Base-by-base conservation (phyloP, 2,888 invertebrate genomes). In the Drosophila pseudotalamancana region DNA sequence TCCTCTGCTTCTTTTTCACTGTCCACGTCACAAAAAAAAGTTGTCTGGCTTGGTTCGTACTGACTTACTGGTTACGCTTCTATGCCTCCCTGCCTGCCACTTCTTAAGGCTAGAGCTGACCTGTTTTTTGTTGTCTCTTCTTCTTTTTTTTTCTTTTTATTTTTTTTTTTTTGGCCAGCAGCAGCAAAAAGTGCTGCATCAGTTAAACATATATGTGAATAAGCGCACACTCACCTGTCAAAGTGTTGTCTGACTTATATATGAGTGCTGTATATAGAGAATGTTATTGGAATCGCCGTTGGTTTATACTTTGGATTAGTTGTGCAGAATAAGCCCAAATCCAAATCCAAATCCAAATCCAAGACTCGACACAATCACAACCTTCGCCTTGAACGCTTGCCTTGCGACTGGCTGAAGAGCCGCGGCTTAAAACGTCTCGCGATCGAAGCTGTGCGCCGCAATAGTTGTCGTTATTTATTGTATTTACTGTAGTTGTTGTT, bases 341-440 rank as follows among this genome's bases (percentile, higher is more conserved):
- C 29, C 35, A 45, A 48, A 55, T 16, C 16, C 23, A 48, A 43
- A 23, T 14, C 27, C 27, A 27, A 23, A 29, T 29, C 43, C 29
- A 29, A 32, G 39, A 46, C 49, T 27, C 37, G 23, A 46, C 59
- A 54, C 50, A 55, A 65, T 50, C 56, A 84, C 89, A 90, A 90
- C 90, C 90, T 90, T 90, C 88, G 88, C 86, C 87, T 89, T 85
- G 89, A 83, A 89, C 88, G 89, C 72, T 76, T 80, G 80, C 72
- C 72, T 68, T 37, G 43, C 21, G 27, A 49, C 43, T 56, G 43
- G 29, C 70, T 48, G 55, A 25, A 42, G 42, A 69, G 63, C 37
- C 62, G 70, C 66, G 60, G 50, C 67, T 67, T 56, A 45, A 68
- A 55, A 43, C 54, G 59, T 54, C 60, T 72, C 69, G 50, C 72